Evolutionary conservation across 2,888 invertebrate species (phyloP).

Genomic region (Drosophila algonquin): DNA sequence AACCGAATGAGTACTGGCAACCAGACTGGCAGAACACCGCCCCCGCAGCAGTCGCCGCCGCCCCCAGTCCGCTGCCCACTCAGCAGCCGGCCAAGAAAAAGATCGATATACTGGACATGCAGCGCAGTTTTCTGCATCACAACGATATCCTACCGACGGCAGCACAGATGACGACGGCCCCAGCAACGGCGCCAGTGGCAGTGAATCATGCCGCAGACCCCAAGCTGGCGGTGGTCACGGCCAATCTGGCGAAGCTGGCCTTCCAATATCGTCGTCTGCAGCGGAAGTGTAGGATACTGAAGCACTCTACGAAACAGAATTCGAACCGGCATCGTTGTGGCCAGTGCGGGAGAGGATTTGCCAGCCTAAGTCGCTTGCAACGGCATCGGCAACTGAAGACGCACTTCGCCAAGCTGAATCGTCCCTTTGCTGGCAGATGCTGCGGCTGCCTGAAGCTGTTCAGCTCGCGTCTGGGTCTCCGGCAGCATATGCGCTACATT

Average conservation of each 20-base stretch:
- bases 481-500: slow-evolving; percentile 82
- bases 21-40: slow-evolving; percentile 51
- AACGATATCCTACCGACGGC: slow-evolving; percentile 52
- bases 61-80: slow-evolving; percentile 15
- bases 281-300: slow-evolving; percentile 56
- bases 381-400: slow-evolving; percentile 59
- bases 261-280: slow-evolving; percentile 58
- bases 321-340: slow-evolving; percentile 35
- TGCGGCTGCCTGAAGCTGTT: slow-evolving; percentile 76
- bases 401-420: slow-evolving; percentile 50
- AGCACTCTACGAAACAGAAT: neutral
- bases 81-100: slow-evolving; percentile 52
- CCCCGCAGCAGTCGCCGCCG: neutral
- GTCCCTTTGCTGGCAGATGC: slow-evolving; percentile 65
- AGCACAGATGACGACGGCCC: slow-evolving; percentile 12
- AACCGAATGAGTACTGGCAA: slow-evolving; percentile 59
- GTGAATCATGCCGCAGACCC: slow-evolving; percentile 22
- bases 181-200: neutral
- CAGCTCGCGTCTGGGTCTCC: slow-evolving; percentile 75
- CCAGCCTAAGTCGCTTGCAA: slow-evolving; percentile 51
- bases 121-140: slow-evolving; percentile 71
- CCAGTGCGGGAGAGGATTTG: slow-evolving; percentile 46
- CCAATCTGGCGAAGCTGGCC: slow-evolving; percentile 57
- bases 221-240: slow-evolving; percentile 11
- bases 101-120: slow-evolving; percentile 74